phyloP scores from a whole-genome alignment of 2,113 vertebrate genomes.

The Reinhardtius hippoglossoides region DNA sequence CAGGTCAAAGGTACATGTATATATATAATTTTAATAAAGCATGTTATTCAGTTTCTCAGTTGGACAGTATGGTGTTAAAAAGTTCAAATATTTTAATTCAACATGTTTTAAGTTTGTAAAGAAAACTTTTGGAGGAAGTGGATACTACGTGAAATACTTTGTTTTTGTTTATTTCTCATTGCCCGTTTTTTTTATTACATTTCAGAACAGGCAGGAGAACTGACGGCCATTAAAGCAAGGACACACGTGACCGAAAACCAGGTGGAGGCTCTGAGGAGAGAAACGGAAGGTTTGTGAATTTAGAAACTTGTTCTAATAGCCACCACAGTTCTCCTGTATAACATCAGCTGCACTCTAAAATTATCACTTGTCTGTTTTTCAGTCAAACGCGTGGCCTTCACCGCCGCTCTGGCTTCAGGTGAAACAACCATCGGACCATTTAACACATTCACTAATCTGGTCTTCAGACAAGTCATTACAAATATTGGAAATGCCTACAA shows the following conservation, averaged over 20 bases:
- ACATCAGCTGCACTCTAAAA: neutral
- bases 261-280: slow-evolving; percentile 37
- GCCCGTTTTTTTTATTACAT: neutral
- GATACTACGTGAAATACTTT: no score
- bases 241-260: slow-evolving; percentile 34
- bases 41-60: no score
- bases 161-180: no score
- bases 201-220: slow-evolving; percentile 32
- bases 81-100: no score
- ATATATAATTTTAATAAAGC: no score
- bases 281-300: slow-evolving; percentile 34
- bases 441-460: neutral
- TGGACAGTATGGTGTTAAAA: no score
- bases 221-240: slow-evolving; percentile 19
- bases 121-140: no score
- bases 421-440: neutral
- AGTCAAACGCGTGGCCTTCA: slow-evolving; percentile 58
- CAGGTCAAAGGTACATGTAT: slow-evolving; percentile 19
- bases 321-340: neutral
- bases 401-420: slow-evolving; percentile 36
- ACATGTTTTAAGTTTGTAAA: no score
- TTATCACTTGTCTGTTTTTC: neutral
- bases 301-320: neutral
- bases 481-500: slow-evolving; percentile 55
- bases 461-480: slow-evolving; percentile 28